Base-by-base conservation (phyloP, 2,113 vertebrate genomes). In the Myotis yumanensis region DNA sequence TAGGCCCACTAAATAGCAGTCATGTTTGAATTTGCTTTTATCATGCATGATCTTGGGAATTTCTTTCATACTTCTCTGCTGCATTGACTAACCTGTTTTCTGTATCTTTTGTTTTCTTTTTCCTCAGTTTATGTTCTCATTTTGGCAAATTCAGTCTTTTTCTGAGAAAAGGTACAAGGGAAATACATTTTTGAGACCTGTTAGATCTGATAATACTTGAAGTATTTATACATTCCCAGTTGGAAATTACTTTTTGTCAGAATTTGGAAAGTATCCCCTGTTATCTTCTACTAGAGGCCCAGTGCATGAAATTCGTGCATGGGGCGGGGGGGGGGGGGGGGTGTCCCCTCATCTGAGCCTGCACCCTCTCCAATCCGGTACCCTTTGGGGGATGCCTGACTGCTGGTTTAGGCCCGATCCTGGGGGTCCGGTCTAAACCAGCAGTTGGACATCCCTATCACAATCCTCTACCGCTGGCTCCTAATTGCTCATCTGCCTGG, bases 101-200 rank as follows among this genome's bases (percentile, higher is more conserved):
- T 86, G 69, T 25, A 72, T 72, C 35, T 71, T 96, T 79, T 40
- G 32, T 57, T 57, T 54, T 82, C 32, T 7, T 87, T 64, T 51
- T 62, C 35, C 83, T 84, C 18, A 62, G 15, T 89, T 95, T 76
- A 83, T 46, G 51, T 84, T 91, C 52, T 91, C n/a, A 59, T 92
- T 91, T 92, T 93, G 88, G 35, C 71, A 88, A 15, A 48, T 66
- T 15, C 40, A 59, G 17, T 59, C 8, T 81, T 89, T 91, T 85
- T 83, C 52, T 93, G 85, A 92, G 71, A 71, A 87, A 40, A 18
- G 23, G 28, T 76, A 16, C 37, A 46, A 66, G 12, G 30, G 10
- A 77, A 86, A 35, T 91, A 87, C n/a, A 87, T 59, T 90, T 96
- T 92, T 84, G 81, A 90, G 69, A 87, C 22, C 54, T 91, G 71